phyloP scores from a whole-genome alignment of 2,888 invertebrate genomes.

The Labia minor region DNA sequence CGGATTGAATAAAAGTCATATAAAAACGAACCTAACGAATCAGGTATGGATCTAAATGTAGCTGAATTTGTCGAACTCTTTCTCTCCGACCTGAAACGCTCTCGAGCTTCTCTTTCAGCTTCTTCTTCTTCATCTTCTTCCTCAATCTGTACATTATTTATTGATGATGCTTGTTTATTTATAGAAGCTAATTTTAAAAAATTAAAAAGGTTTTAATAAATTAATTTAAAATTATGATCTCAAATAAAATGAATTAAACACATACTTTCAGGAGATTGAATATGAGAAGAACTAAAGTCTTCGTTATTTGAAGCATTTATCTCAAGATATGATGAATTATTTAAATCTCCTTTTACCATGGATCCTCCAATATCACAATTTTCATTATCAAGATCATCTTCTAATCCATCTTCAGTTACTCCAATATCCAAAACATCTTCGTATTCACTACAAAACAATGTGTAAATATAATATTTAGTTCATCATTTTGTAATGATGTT shows the following conservation, averaged over 20 bases:
- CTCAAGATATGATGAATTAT: not conserved
- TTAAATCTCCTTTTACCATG: conserved; percentile 20
- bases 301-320: not conserved
- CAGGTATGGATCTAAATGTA: conserved; percentile 24
- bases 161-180: not conserved
- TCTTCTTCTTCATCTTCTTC: conserved; percentile 27
- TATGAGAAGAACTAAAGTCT: not conserved
- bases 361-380: conserved; percentile 30
- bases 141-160: conserved; percentile 20
- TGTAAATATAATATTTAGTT: no score
- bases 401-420: conserved; percentile 35
- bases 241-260: no score
- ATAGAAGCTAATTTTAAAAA: not conserved
- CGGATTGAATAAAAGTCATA: no score
- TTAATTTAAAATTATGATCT: no score
- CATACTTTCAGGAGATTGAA: not conserved
- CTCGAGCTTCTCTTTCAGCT: conserved; percentile 25
- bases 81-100: conserved; percentile 29
- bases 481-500: no score
- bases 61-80: conserved; percentile 19
- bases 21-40: conserved; percentile 22
- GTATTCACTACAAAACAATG: conserved; percentile 30
- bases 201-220: no score
- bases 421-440: conserved; percentile 39
- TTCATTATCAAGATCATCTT: conserved; percentile 33